phyloP scores from a whole-genome alignment of 2,888 invertebrate genomes.

The Neoitamus cyanurus region DNA sequence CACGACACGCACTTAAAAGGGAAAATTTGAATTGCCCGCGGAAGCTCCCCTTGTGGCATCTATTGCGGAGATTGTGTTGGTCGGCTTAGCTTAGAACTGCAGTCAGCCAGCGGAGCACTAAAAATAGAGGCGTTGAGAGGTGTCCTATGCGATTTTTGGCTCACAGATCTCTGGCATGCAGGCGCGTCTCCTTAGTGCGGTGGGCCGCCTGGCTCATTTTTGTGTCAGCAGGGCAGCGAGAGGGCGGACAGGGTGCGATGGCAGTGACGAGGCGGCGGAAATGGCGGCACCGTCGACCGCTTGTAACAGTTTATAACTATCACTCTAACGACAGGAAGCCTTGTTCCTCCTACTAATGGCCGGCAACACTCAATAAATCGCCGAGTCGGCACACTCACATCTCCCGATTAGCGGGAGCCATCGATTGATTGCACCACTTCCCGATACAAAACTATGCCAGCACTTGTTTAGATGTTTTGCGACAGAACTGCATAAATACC shows the following conservation, averaged over 20 bases:
- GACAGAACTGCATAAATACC: neutral
- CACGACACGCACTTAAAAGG: constrained; percentile 11
- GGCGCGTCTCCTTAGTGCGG: neutral
- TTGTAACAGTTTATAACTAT: neutral
- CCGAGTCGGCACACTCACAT: neutral
- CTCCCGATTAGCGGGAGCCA: neutral
- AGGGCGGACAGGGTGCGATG: neutral
- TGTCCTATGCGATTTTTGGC: constrained; percentile 25
- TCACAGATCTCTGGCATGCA: neutral
- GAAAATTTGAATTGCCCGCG: neutral
- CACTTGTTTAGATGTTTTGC: neutral
- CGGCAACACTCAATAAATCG: neutral
- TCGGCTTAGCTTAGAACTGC: neutral
- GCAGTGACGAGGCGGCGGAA: neutral
- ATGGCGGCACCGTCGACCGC: neutral
- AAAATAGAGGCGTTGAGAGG: neutral
- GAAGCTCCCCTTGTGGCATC: neutral
- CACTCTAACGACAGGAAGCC: neutral
- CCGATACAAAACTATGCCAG: neutral
- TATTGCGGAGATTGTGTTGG: neutral
- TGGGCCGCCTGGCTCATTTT: neutral
- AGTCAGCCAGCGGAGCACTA: neutral
- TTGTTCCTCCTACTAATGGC: neutral
- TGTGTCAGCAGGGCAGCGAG: neutral
- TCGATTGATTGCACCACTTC: neutral